Evolutionary conservation across 2,113 vertebrate genomes (phyloP).

Genomic region (Pterophyllum scalare): DNA sequence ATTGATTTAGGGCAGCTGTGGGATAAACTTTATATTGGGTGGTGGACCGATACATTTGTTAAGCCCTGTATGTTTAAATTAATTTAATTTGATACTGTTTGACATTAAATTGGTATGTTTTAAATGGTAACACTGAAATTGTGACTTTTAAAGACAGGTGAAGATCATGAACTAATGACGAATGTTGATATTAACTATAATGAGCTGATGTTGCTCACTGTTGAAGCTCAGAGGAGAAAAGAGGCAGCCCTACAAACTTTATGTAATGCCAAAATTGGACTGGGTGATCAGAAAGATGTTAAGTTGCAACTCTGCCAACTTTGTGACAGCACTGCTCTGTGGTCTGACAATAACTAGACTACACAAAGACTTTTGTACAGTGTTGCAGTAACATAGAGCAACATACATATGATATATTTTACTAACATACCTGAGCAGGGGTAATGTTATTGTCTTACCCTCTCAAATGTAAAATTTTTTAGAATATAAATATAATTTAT

Average conservation of each 20-base stretch:
- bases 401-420: too few relatives aligned
- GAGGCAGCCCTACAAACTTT: not conserved
- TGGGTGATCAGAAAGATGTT: not conserved
- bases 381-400: too few relatives aligned
- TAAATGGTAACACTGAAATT: not conserved
- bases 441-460: not conserved
- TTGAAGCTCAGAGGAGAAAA: not conserved
- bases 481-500: not conserved
- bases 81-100: not conserved
- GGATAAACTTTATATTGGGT: not conserved
- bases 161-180: not conserved
- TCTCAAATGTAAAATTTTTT: not conserved
- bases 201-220: not conserved
- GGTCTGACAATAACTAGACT: too few relatives aligned
- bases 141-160: not conserved
- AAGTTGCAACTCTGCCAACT: not conserved
- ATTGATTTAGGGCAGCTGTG: not conserved
- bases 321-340: not conserved
- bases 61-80: not conserved
- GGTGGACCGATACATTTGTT: not conserved
- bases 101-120: too few relatives aligned
- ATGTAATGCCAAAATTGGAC: not conserved
- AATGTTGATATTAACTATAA: not conserved
- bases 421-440: fast-evolving
- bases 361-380: too few relatives aligned